phyloP scores from a whole-genome alignment of 2,797 vertebrate genomes.

The Trachops cirrhosus region DNA sequence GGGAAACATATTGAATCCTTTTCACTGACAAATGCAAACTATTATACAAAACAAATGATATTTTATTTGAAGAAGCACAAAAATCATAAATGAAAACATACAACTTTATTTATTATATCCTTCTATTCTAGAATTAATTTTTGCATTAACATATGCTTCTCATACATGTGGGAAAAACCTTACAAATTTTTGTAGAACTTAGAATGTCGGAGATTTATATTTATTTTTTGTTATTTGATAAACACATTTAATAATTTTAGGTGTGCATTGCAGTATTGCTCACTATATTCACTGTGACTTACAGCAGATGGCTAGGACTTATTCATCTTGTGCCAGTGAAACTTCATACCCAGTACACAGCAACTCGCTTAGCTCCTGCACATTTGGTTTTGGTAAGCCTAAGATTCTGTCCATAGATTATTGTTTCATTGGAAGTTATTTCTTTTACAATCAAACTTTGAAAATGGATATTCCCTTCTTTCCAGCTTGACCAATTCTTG shows the following conservation, averaged over 20 bases:
- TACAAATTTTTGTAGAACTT: slow-evolving; percentile 52
- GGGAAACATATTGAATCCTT: not conserved
- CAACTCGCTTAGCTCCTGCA: not conserved
- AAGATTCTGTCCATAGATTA: slow-evolving; percentile 52
- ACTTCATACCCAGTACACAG: not conserved
- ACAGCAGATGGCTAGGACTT: no score
- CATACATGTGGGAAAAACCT: slow-evolving; percentile 52
- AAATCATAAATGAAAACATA: slow-evolving; percentile 27
- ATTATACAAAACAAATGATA: not conserved
- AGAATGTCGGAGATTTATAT: slow-evolving; percentile 27
- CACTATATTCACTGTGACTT: not conserved
- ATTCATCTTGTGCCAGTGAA: not conserved
- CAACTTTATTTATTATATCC: slow-evolving; percentile 55
- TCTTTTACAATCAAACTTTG: slow-evolving; percentile 33
- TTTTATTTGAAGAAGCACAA: not conserved
- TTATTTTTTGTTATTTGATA: not conserved
- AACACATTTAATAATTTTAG: not conserved
- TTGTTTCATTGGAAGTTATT: slow-evolving; percentile 65
- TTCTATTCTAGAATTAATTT: slow-evolving; percentile 60
- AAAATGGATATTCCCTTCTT: slow-evolving; percentile 64
- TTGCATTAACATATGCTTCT: slow-evolving; percentile 58
- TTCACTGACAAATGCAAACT: not conserved
- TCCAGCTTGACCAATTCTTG: slow-evolving; percentile 11
- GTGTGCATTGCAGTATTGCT: not conserved
- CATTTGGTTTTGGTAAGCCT: slow-evolving; percentile 53